Evolutionary conservation across 2,888 invertebrate species (phyloP), one percentile per base, ranked within the genome.

Genomic region (Andrena marginata): DNA sequence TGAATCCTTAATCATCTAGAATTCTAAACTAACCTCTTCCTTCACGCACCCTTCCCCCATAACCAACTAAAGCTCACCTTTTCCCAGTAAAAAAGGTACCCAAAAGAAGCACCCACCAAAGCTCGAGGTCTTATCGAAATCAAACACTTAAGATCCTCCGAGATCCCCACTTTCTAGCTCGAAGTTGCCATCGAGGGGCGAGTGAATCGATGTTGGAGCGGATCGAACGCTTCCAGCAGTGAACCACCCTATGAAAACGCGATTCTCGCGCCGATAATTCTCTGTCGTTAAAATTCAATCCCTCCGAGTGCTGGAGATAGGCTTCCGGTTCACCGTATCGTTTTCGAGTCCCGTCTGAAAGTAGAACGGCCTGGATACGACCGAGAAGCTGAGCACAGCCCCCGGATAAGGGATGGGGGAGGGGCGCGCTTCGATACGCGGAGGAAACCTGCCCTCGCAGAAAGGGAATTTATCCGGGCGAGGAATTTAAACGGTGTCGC

Each of bases 401-500:
- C 26, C 56, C 35, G 48, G 78, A 74, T 80, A 80, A 68, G 62
- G 23, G 67, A 16, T 26, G 16, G 60, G 59, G 54, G 69, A 59
- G 42, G 49, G 29, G 20, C 42, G 23, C 49, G 31, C 51, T 20
- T 35, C 60, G 64, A 80, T 60, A 71, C 54, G 51, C 48, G 59
- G 20, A 54, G 63, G 48, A n/a, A 35, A 48, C 16, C 54, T 60
- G 13, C 54, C 68, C 56, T 26, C 31, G 69, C 68, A 63, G 54
- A 67, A 64, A 59, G 68, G 51, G 56, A 76, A 77, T 82, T 85
- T 85, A 82, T 85, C 82, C 76, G 62, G 35, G 35, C 63, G 35
- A 74, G 56, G 49, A 85, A 78, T 82, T 85, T 82, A 51, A 85
- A 73, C 64, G 69, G 75, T 29, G 63, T 65, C 59, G 62, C 70